These are phyloP conservation scores for Drosophila sechellia DNA, from an alignment of 1,140 invertebrate species.

Conservation along the genomic window DNA sequence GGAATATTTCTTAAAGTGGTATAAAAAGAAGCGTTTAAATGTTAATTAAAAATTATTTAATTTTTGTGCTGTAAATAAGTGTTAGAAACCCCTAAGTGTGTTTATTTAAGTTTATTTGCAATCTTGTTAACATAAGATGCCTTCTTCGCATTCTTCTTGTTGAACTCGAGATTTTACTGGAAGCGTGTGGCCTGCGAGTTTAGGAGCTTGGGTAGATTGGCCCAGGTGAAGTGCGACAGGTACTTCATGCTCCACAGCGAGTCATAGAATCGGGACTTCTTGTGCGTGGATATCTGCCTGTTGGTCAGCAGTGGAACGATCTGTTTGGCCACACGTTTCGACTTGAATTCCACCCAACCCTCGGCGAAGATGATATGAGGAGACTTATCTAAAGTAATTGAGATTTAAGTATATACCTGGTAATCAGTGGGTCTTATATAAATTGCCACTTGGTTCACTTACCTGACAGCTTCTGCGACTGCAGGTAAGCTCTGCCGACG, in stretches of 20 bases:
- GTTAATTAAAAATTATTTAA: too few species aligned
- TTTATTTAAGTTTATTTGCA: slow-evolving; percentile 19
- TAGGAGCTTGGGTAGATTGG: slow-evolving; percentile 86
- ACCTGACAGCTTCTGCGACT: slow-evolving; percentile 87
- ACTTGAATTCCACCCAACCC: slow-evolving; percentile 98
- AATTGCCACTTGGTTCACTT: slow-evolving; percentile 11
- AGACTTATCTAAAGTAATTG: slow-evolving; percentile 83
- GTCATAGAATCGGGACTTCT: slow-evolving; percentile 94
- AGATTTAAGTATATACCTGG: not conserved
- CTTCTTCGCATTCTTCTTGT: slow-evolving; percentile 85
- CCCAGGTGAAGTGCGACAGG: slow-evolving; percentile 97
- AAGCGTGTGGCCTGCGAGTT: slow-evolving; percentile 91
- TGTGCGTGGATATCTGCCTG: slow-evolving; percentile 93
- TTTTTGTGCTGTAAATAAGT: too few species aligned
- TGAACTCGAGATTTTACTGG: slow-evolving; percentile 91
- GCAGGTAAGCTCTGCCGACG: slow-evolving; percentile 93
- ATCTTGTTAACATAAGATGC: slow-evolving; percentile 10
- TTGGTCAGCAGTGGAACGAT: slow-evolving; percentile 94
- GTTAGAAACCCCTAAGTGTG: too few species aligned
- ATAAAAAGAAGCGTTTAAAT: too few species aligned
- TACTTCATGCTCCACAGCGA: slow-evolving; percentile 98
- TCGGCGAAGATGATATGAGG: slow-evolving; percentile 91
- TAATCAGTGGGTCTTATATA: too few species aligned
- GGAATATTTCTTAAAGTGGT: too few species aligned
- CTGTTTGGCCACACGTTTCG: slow-evolving; percentile 94